A percentile compares a stretch with the other conserved stretches of the same genome.
These are phyloP conservation scores for Antitype chi DNA, from an alignment of 2,888 invertebrate species.

Conservation along the genomic window DNA sequence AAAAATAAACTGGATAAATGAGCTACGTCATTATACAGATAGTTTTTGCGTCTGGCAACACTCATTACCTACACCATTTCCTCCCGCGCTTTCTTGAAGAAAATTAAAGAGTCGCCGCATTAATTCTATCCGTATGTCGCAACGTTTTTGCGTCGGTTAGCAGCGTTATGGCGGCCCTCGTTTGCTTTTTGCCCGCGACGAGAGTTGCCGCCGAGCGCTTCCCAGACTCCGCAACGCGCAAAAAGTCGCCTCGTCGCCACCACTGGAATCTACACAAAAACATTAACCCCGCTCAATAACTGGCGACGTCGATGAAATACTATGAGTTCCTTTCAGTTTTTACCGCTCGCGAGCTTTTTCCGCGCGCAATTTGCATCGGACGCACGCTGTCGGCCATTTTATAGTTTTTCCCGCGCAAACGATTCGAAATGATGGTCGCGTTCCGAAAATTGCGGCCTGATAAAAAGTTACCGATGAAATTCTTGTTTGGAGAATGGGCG, in stretches of 20 bases:
- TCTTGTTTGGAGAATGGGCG: conserved; percentile 82
- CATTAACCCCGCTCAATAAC: conserved; percentile 86
- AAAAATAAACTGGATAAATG: conserved; percentile 82
- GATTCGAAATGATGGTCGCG: conserved; percentile 80
- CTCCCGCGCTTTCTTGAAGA: conserved; percentile 90
- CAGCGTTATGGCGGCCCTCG: conserved; percentile 84
- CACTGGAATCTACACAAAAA: conserved; percentile 86
- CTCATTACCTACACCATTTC: conserved; percentile 89
- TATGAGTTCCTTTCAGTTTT: conserved; percentile 89
- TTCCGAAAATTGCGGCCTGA: conserved; percentile 81
- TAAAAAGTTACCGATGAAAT: conserved; percentile 85
- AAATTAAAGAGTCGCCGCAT: conserved; percentile 89
- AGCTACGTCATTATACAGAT: conserved; percentile 85
- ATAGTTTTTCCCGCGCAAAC: conserved; percentile 83
- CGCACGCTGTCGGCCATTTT: conserved; percentile 81
- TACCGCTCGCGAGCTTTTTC: conserved; percentile 82
- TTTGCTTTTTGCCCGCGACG: conserved; percentile 79
- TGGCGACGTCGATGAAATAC: conserved; percentile 89
- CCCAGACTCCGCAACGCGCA: conserved; percentile 82
- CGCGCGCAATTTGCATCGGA: conserved; percentile 86
- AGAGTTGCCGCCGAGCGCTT: conserved; percentile 81
- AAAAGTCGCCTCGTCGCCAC: conserved; percentile 76
- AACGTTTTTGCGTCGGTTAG: conserved; percentile 83
- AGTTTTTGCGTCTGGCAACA: conserved; percentile 86
- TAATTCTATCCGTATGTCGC: conserved; percentile 88